A percentile compares a stretch with the other conserved stretches of the same genome.
phyloP scores from a whole-genome alignment of 2,797 vertebrate genomes.

The Tangara arthus region DNA sequence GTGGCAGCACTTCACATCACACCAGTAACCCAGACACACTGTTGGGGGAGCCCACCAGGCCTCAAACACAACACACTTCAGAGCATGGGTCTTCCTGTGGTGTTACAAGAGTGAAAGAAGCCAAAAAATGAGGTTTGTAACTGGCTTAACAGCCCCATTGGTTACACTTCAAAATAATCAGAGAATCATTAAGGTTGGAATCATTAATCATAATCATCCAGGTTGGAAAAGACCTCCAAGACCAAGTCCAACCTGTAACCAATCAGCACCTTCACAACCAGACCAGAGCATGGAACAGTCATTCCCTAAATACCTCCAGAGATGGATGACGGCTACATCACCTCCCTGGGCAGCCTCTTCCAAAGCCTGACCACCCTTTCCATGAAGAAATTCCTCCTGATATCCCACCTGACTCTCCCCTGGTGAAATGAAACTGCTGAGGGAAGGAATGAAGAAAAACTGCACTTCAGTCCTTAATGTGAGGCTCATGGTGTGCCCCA shows the following conservation, averaged over 20 bases:
- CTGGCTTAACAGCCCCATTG: background rate
- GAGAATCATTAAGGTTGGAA: background rate
- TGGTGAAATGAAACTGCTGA: background rate
- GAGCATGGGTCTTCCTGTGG: rapidly evolving
- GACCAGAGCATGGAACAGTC: background rate
- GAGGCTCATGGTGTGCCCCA: background rate
- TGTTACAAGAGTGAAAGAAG: background rate
- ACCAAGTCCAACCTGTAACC: background rate
- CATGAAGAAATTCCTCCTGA: background rate
- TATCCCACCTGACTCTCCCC: background rate
- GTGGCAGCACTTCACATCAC: background rate
- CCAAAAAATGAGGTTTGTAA: background rate
- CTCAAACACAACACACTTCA: background rate
- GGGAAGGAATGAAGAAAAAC: background rate
- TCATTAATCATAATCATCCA: background rate
- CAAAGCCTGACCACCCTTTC: background rate
- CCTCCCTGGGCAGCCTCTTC: background rate
- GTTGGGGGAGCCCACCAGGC: background rate
- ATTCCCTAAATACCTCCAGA: background rate
- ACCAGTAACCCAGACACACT: background rate
- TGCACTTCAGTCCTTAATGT: background rate
- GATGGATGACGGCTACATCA: background rate
- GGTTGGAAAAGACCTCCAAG: background rate
- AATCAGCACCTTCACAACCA: background rate
- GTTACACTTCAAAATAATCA: background rate